Conservation (phyloP, 1,140 invertebrate species). For the Gryllus bimaculatus region DNA sequence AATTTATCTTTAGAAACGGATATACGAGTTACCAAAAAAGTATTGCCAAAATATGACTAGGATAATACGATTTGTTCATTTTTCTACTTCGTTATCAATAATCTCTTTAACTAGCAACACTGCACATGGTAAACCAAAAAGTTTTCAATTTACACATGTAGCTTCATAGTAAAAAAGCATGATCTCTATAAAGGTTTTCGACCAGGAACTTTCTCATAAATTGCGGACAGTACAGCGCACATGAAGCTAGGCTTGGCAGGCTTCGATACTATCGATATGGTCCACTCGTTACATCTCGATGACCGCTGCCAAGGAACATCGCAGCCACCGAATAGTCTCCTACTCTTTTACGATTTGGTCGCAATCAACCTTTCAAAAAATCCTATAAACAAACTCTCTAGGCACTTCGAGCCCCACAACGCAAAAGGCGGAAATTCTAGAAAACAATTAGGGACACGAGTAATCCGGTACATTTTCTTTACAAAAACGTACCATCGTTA, state of each 20-base stretch:
- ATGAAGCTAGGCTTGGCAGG: neutral
- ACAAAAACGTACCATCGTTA: neutral
- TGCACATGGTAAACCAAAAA: too few species aligned
- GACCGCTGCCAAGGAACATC: neutral
- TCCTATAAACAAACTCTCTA: neutral
- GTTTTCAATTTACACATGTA: too few species aligned
- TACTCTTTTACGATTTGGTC: neutral
- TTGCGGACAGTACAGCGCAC: neutral
- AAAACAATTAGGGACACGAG: neutral
- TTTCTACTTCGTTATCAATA: too few species aligned
- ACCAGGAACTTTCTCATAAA: too few species aligned
- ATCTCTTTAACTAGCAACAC: too few species aligned
- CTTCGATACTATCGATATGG: slow-evolving; percentile 4
- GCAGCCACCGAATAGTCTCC: neutral
- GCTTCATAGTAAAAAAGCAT: too few species aligned
- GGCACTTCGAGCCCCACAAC: neutral
- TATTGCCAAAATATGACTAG: too few species aligned
- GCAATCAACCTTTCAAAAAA: neutral
- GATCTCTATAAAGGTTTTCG: too few species aligned
- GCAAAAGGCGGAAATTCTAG: neutral
- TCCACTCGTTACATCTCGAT: neutral
- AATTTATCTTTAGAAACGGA: too few species aligned
- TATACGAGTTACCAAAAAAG: too few species aligned
- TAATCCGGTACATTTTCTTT: neutral
- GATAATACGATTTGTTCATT: too few species aligned